Base-by-base conservation (phyloP, 1,140 invertebrate genomes). In the Tetramorium alpestre region DNA sequence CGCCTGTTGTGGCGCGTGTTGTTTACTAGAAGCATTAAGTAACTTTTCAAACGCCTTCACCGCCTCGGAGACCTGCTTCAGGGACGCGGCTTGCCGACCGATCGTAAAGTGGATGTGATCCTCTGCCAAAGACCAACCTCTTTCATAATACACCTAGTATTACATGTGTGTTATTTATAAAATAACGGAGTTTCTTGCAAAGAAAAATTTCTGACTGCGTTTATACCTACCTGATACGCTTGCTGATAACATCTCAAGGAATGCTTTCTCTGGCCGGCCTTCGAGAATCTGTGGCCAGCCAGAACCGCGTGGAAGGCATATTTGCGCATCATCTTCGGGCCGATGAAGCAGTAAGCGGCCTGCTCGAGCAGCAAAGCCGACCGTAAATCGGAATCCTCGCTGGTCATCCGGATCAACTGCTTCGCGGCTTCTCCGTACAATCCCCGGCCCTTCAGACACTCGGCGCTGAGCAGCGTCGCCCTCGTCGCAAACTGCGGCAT, bases 271-370 rank as follows among this genome's bases (percentile, higher is more conserved):
- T 99, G 98, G 0, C 98, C 98, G 16, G 98, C 98, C 95, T 99
- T 99, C 4, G 98, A 97, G 94, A 97, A 99, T 80, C 99, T 96
- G 94, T 99, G 98, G 4, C 99, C 99, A 67, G 99, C 98, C 18
- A 99, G 95, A 25, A 99, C 98, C 96, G 99, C 98, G 93, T 99
- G 98, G 94, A 99, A 99, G n/a, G 99, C 98, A 94, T 99, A 99
- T 95, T 99, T 99, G 65, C 99, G 96, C 85, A 98, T 96, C 97
- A 98, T 98, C 18, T 97, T 96, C 2, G 97, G 96, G 60, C 97
- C 97, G 38, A 99, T 96, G 93, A 99, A 99, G 93, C 98, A 99
- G 93, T 99, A 98, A 0, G 99, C 97, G 0, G 99, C 99, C 95
- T 99, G 99, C 95, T 99, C 99, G 18, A 99, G 95, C 69, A 99